phyloP scores from a whole-genome alignment of 2,888 invertebrate genomes.

The Trissolcus japonicus region DNA sequence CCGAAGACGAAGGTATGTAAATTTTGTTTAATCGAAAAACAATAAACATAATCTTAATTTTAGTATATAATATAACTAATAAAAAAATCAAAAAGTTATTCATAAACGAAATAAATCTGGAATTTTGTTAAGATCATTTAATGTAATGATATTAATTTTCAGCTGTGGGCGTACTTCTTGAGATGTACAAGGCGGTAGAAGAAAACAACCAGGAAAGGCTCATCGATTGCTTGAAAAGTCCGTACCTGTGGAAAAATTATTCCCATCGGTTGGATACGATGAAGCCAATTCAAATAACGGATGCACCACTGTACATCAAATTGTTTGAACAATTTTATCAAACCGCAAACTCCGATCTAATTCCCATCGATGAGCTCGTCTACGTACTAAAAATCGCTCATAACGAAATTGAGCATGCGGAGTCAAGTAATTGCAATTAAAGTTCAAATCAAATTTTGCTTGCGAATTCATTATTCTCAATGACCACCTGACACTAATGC shows the following conservation, averaged over 20 bases:
- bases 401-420: constrained; percentile 77
- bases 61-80: no score
- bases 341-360: constrained; percentile 77
- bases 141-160: constrained; percentile 13
- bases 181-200: constrained; percentile 80
- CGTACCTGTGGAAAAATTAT: constrained; percentile 65
- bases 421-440: constrained; percentile 72
- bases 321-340: constrained; percentile 78
- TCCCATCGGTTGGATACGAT: constrained; percentile 73
- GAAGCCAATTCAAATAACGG: constrained; percentile 76
- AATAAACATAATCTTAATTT: no score
- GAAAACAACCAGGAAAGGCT: constrained; percentile 78
- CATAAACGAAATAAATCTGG: no score
- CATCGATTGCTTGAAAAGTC: constrained; percentile 77
- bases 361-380: constrained; percentile 81
- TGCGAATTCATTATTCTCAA: neutral
- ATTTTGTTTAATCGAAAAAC: no score
- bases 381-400: constrained; percentile 76
- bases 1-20: constrained; percentile 80
- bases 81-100: no score
- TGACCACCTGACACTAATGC: neutral
- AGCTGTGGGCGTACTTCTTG: constrained; percentile 78
- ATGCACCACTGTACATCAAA: constrained; percentile 78
- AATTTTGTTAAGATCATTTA: neutral
- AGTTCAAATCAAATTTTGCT: constrained; percentile 3